phyloP scores from a whole-genome alignment of 2,113 vertebrate genomes.

The chimpanzee (Pan troglodytes) region NHGRI_mPanTro3-v2.1_pri NC_072401.2:68281001-68281500 shows the following conservation, averaged over 20 bases:
- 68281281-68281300: not conserved
- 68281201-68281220: fast-evolving
- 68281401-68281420: not conserved
- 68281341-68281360: not conserved
- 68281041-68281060: not conserved
- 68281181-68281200: not conserved
- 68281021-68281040: not conserved
- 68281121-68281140: not conserved
- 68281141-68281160: not conserved
- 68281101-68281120: fast-evolving
- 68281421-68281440: not conserved
- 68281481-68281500: not conserved
- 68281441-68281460: not conserved
- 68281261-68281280: not conserved
- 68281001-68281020: not conserved
- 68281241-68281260: not conserved
- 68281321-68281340: not conserved
- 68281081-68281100: not conserved
- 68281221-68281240: not conserved
- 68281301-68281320: not conserved
- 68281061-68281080: not conserved
- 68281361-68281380: not conserved
- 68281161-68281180: not conserved
- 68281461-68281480: not conserved
- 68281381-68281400: not conserved